These are phyloP conservation scores for Macrobrachium rosenbergii DNA, from an alignment of 1,140 invertebrate species.

Conservation along the genomic window DNA sequence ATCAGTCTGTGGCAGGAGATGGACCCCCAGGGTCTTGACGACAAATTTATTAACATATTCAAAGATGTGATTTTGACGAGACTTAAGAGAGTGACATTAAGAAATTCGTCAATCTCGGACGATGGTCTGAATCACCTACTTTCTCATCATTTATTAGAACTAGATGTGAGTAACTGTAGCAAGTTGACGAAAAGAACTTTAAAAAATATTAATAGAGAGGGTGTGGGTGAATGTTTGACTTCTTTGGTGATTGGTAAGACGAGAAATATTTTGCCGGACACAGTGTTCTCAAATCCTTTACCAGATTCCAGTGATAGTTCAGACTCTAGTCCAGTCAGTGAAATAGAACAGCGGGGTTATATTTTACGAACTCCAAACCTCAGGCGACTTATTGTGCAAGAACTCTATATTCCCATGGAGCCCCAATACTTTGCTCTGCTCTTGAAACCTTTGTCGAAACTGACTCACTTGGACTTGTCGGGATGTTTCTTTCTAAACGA, in stretches of 20 bases:
- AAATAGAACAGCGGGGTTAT: slow-evolving; percentile 68
- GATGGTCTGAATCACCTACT: slow-evolving; percentile 78
- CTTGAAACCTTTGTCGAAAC: slow-evolving; percentile 74
- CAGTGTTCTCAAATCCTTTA: slow-evolving; percentile 71
- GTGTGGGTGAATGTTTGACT: slow-evolving; percentile 50
- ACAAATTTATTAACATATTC: slow-evolving; percentile 80
- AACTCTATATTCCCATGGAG: slow-evolving; percentile 71
- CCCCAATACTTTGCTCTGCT: slow-evolving; percentile 75
- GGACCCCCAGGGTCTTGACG: slow-evolving; percentile 68
- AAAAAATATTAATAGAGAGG: slow-evolving; percentile 49
- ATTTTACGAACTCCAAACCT: slow-evolving; percentile 79
- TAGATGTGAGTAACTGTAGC: slow-evolving; percentile 82
- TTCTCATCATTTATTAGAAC: slow-evolving; percentile 79
- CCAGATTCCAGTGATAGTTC: slow-evolving; percentile 36
- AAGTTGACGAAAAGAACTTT: slow-evolving; percentile 76
- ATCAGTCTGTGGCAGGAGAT: slow-evolving; percentile 73
- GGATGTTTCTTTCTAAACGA: slow-evolving; percentile 77
- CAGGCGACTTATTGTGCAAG: slow-evolving; percentile 76
- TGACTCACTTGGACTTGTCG: slow-evolving; percentile 85
- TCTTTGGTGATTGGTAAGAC: slow-evolving; percentile 58
- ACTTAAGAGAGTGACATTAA: slow-evolving; percentile 79
- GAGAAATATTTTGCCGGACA: slow-evolving; percentile 59
- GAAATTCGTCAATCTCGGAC: slow-evolving; percentile 80
- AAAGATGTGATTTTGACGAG: slow-evolving; percentile 77
- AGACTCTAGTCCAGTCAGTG: slow-evolving; percentile 40